Evolutionary conservation across 2,797 vertebrate species (phyloP).

Genomic region (Sternotherus odoratus): DNA sequence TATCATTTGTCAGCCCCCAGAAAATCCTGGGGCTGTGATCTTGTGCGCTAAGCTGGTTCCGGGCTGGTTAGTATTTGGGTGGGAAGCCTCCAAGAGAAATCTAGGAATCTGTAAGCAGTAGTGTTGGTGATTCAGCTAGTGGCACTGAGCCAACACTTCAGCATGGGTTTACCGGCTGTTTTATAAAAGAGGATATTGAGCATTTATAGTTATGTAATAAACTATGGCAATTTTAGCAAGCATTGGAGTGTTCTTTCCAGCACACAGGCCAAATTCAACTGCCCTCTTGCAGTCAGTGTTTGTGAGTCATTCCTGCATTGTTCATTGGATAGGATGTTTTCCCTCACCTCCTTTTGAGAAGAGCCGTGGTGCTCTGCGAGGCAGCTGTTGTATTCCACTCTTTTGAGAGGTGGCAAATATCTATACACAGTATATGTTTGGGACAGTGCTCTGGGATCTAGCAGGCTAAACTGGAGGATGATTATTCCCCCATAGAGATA

Average conservation of each 20-base stretch:
- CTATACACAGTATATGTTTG: neutral
- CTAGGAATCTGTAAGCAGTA: too few relatives aligned
- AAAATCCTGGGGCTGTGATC: neutral
- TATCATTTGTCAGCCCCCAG: neutral
- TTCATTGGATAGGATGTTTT: neutral
- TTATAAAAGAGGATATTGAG: neutral
- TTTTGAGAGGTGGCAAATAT: neutral
- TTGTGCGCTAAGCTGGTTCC: neutral
- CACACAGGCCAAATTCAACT: neutral
- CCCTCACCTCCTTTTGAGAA: neutral
- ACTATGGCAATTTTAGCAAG: neutral
- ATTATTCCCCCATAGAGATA: neutral
- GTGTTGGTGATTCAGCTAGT: neutral
- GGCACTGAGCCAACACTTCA: neutral
- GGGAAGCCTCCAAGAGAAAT: neutral
- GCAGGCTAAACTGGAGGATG: neutral
- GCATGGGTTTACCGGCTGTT: neutral
- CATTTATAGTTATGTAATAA: neutral
- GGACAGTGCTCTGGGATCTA: neutral
- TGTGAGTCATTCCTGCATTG: neutral
- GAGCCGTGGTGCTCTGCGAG: neutral
- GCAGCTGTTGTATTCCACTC: neutral
- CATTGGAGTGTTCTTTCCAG: neutral
- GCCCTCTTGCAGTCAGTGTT: neutral
- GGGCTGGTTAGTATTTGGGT: rapidly evolving